phyloP scores from a whole-genome alignment of 2,113 vertebrate species.

The Charadrius vociferus region DNA sequence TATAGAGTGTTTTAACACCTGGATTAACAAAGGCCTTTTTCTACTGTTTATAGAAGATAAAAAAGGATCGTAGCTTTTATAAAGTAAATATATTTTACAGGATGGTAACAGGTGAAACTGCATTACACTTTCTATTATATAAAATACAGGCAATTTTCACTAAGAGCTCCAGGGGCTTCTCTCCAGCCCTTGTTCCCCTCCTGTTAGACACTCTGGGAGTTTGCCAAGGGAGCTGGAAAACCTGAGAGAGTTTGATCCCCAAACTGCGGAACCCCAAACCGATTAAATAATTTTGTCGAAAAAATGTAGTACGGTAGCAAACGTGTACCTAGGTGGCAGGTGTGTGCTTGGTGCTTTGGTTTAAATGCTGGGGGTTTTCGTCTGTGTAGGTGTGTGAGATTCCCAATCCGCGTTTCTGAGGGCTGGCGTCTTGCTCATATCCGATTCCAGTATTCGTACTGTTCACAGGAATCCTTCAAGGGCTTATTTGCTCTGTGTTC shows the following conservation, averaged over 20 bases:
- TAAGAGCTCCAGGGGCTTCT: neutral
- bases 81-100: neutral
- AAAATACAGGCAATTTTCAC: neutral
- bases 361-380: neutral
- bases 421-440: neutral
- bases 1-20: neutral
- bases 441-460: constrained; percentile 3
- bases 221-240: neutral
- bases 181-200: neutral
- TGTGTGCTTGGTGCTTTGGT: fast-evolving
- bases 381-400: neutral
- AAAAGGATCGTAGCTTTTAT: constrained; percentile 24
- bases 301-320: fast-evolving
- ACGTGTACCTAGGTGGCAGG: fast-evolving
- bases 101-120: neutral
- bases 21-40: constrained; percentile 28
- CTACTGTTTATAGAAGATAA: neutral
- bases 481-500: constrained; percentile 63
- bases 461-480: constrained; percentile 55
- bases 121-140: neutral
- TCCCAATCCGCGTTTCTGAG: constrained; percentile 49
- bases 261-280: neutral
- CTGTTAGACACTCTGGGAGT: neutral
- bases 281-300: neutral
- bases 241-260: neutral